Conservation (phyloP, 1,140 invertebrate species). For the Lepidostoma basale region DNA sequence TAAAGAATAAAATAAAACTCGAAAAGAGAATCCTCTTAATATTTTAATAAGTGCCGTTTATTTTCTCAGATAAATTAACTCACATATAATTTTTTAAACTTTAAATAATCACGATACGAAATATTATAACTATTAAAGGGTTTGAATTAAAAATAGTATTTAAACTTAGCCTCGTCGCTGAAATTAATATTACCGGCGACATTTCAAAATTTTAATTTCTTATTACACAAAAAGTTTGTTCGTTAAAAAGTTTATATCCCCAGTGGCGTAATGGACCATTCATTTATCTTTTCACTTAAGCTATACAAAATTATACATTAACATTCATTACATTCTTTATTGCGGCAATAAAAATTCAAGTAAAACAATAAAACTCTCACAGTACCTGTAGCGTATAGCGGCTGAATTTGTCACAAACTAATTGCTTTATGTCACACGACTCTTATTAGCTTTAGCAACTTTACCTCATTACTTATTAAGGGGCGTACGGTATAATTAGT, state of each 20-base stretch:
- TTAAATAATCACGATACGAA: too few species aligned
- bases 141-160: too few species aligned
- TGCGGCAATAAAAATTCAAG: slow-evolving; percentile 22
- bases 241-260: neutral
- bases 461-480: slow-evolving; percentile 9
- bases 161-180: too few species aligned
- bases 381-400: neutral
- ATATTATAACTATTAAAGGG: too few species aligned
- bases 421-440: slow-evolving; percentile 12
- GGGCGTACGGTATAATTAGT: neutral
- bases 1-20: too few species aligned
- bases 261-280: slow-evolving; percentile 4
- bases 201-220: slow-evolving; percentile 15
- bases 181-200: too few species aligned
- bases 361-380: slow-evolving; percentile 12
- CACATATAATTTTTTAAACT: too few species aligned
- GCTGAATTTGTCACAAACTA: slow-evolving; percentile 20
- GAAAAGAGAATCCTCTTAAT: too few species aligned
- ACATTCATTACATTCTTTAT: slow-evolving; percentile 19
- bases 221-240: slow-evolving; percentile 12
- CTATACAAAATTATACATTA: slow-evolving; percentile 20
- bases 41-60: too few species aligned
- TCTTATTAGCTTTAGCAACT: slow-evolving; percentile 9
- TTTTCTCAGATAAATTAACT: too few species aligned
- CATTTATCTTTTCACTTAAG: slow-evolving; percentile 24